Evolutionary conservation across 2,888 invertebrate genomes (phyloP).

Genomic region (Slavum lentiscoides): DNA sequence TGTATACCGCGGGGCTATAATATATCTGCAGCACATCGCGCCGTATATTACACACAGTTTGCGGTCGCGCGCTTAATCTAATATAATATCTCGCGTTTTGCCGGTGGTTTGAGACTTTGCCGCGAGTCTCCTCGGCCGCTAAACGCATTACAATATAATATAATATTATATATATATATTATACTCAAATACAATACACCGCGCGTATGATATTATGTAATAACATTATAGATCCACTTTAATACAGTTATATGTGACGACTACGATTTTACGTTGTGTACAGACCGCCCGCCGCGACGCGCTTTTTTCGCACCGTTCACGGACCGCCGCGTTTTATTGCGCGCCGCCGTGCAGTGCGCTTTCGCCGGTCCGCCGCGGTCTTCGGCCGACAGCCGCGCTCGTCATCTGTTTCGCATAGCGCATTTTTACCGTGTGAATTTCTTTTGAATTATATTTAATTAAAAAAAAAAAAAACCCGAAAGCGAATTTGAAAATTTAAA

Average conservation of each 20-base stretch:
- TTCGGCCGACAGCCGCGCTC: background rate
- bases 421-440: too few species aligned
- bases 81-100: conserved; percentile 30
- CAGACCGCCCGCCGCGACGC: conserved; percentile 34
- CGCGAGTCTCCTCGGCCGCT: background rate
- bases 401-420: too few species aligned
- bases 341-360: background rate
- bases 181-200: too few species aligned
- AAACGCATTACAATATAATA: conserved; percentile 27
- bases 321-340: conserved; percentile 28
- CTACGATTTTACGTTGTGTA: background rate
- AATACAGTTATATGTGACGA: conserved; percentile 24
- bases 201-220: too few species aligned
- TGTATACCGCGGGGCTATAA: too few species aligned
- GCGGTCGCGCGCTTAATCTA: conserved; percentile 35
- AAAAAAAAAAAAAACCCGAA: too few species aligned
- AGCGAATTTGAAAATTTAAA: too few species aligned
- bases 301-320: background rate
- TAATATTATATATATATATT: too few species aligned
- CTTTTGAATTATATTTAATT: too few species aligned
- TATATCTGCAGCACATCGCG: background rate
- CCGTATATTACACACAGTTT: background rate
- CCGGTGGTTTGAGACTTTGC: conserved; percentile 8
- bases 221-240: background rate
- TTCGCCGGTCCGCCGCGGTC: background rate